A percentile compares a stretch with the other conserved stretches of the same genome.
These are phyloP conservation scores for Loripinus fragilis DNA, from an alignment of 2,888 invertebrate species.

Conservation along the genomic window DNA sequence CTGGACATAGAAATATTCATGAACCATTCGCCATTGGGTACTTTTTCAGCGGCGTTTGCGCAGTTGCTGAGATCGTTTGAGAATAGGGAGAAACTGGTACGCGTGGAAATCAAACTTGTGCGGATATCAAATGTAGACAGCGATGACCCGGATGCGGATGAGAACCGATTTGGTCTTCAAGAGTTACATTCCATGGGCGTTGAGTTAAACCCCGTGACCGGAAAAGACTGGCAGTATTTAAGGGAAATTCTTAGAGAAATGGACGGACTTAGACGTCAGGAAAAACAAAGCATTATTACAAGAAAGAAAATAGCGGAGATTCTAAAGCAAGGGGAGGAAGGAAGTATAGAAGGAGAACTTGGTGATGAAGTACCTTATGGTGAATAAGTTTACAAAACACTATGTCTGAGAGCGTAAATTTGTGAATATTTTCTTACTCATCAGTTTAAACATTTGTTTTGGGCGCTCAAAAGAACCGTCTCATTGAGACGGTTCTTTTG, in stretches of 20 bases:
- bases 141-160: slow-evolving; percentile 23
- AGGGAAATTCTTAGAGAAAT: slow-evolving; percentile 38
- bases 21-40: slow-evolving; percentile 35
- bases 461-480: no score
- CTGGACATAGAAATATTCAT: slow-evolving; percentile 41
- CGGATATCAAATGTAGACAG: slow-evolving; percentile 26
- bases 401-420: no score
- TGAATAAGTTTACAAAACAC: no score
- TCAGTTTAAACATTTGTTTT: no score
- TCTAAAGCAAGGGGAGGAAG: background rate
- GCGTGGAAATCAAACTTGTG: slow-evolving; percentile 36
- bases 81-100: slow-evolving; percentile 30
- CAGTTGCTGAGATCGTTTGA: slow-evolving; percentile 33
- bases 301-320: slow-evolving; percentile 3
- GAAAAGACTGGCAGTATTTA: slow-evolving; percentile 44
- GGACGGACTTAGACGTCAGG: slow-evolving; percentile 30
- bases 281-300: slow-evolving; percentile 14
- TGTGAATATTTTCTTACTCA: no score
- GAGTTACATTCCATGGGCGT: slow-evolving; percentile 28
- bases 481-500: no score
- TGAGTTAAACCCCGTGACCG: slow-evolving; percentile 32
- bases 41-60: slow-evolving; percentile 42
- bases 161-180: slow-evolving; percentile 36
- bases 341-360: background rate
- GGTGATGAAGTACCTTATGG: background rate